phyloP scores from a whole-genome alignment of 2,888 invertebrate genomes.

The Phalangium opilio region DNA sequence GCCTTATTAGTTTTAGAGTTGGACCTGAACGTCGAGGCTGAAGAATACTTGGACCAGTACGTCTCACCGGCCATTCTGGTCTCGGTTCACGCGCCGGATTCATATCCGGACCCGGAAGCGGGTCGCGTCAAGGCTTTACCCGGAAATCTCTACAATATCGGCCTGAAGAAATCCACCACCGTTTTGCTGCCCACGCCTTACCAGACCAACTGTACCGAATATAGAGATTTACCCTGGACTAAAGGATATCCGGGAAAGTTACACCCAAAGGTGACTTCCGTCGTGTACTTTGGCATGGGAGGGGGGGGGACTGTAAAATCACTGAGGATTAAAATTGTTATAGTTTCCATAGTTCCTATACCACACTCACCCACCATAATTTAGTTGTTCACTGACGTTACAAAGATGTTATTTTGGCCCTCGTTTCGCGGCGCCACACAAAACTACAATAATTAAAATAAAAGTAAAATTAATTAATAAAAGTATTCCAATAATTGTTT shows the following conservation, averaged over 20 bases:
- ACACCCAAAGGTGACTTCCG: constrained; percentile 10
- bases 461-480: too few relatives aligned
- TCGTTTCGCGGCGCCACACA: too few relatives aligned
- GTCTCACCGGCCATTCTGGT: constrained; percentile 11
- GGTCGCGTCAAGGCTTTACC: constrained; percentile 14
- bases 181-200: constrained; percentile 12
- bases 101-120: constrained; percentile 14
- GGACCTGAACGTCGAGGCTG: constrained; percentile 12
- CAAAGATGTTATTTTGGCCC: too few relatives aligned
- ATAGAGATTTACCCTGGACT: constrained; percentile 12
- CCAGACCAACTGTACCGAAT: constrained; percentile 15
- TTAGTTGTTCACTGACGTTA: too few relatives aligned
- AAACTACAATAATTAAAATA: too few relatives aligned
- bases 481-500: too few relatives aligned
- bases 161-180: constrained; percentile 14
- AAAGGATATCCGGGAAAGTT: constrained; percentile 12
- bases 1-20: constrained; percentile 8
- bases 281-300: too few relatives aligned
- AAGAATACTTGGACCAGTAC: constrained; percentile 15
- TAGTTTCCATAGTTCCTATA: too few relatives aligned
- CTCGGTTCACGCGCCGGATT: constrained; percentile 14
- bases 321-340: too few relatives aligned
- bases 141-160: constrained; percentile 14
- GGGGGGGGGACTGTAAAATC: too few relatives aligned
- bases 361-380: too few relatives aligned